Conservation (phyloP, 2,797 vertebrate genomes). For the Argyrosomus regius region DNA sequence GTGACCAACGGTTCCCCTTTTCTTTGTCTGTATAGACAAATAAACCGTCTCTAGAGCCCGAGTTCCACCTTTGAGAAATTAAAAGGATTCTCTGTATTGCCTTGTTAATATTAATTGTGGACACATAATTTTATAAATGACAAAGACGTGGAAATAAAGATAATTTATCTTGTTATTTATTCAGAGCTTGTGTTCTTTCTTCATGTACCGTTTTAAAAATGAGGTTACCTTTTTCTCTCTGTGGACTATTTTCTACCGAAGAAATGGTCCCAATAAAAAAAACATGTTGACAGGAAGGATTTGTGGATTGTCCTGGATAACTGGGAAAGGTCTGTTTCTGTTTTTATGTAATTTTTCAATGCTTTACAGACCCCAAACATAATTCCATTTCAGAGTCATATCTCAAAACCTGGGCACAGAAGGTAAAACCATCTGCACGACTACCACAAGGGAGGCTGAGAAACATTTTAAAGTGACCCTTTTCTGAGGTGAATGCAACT, state of each 20-base stretch:
- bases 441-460: not conserved
- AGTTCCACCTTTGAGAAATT: constrained; percentile 78
- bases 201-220: not conserved
- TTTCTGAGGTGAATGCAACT: not conserved
- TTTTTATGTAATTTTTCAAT: not conserved
- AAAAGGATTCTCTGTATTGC: constrained; percentile 86
- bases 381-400: not conserved
- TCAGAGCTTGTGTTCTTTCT: constrained; percentile 57
- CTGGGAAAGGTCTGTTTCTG: not conserved
- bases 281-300: not conserved
- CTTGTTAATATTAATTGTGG: constrained; percentile 89
- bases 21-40: constrained; percentile 32
- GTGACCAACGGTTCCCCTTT: constrained; percentile 8
- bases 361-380: not conserved
- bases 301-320: not conserved
- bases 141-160: constrained; percentile 89
- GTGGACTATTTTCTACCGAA: not conserved
- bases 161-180: constrained; percentile 92
- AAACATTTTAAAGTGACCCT: not conserved
- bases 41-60: constrained; percentile 79
- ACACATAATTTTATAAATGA: constrained; percentile 89
- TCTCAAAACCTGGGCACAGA: not conserved
- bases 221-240: not conserved
- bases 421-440: not conserved
- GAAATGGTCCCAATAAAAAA: not conserved